Evolutionary conservation across 2,797 vertebrate genomes (phyloP).

Genomic region (Xenopus petersii): DNA sequence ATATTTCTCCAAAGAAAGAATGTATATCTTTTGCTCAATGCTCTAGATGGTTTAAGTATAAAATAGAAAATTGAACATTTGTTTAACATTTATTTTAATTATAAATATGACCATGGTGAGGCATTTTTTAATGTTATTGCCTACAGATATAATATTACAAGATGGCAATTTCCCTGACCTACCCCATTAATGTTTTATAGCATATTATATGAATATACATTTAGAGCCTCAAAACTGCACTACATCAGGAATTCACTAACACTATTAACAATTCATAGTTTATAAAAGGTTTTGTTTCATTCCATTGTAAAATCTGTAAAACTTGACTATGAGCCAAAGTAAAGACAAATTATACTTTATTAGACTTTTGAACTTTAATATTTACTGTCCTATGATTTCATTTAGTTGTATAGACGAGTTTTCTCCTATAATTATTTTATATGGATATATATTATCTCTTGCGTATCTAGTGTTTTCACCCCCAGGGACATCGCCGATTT

Average conservation of each 20-base stretch:
- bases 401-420: not conserved
- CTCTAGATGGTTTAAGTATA: too few relatives aligned
- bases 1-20: too few relatives aligned
- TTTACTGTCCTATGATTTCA: not conserved
- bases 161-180: slow-evolving; percentile 27
- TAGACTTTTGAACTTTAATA: not conserved
- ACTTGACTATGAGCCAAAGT: slow-evolving; percentile 5
- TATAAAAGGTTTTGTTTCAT: slow-evolving; percentile 12
- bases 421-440: not conserved
- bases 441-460: too few relatives aligned
- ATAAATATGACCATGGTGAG: slow-evolving; percentile 2
- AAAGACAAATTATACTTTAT: not conserved
- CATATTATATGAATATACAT: slow-evolving; percentile 14
- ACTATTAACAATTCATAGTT: slow-evolving; percentile 9
- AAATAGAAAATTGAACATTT: too few relatives aligned
- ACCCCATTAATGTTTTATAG: slow-evolving; percentile 25
- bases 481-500: too few relatives aligned
- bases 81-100: slow-evolving; percentile 11
- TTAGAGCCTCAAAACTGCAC: slow-evolving; percentile 11
- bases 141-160: slow-evolving; percentile 23
- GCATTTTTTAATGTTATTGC: slow-evolving; percentile 4
- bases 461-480: too few relatives aligned
- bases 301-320: slow-evolving; percentile 4
- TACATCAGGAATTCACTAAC: slow-evolving; percentile 15
- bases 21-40: too few relatives aligned